A percentile compares a stretch with the other conserved stretches of the same genome.
Evolutionary conservation across 2,797 vertebrate species (phyloP).

Genomic region (Silurus lanzhouensis): DNA sequence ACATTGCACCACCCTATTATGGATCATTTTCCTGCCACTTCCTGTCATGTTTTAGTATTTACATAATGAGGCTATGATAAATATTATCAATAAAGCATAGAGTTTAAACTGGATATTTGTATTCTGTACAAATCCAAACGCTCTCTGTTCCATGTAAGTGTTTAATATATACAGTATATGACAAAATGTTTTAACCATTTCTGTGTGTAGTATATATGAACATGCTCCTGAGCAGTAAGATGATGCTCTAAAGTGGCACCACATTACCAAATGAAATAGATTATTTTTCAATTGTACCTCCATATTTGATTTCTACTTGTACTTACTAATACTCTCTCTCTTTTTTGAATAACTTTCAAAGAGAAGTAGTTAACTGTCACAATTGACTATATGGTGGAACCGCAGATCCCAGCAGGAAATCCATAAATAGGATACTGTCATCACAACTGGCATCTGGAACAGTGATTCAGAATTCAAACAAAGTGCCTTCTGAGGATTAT

Average conservation of each 20-base stretch:
- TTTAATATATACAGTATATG: not conserved
- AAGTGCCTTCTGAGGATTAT: conserved; percentile 62
- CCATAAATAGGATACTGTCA: conserved; percentile 31
- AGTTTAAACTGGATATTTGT: not conserved
- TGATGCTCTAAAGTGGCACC: not conserved
- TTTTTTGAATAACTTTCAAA: conserved; percentile 49
- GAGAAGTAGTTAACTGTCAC: conserved; percentile 52
- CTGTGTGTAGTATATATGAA: not conserved
- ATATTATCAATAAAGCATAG: not conserved
- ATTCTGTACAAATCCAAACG: not conserved
- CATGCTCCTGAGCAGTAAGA: not conserved
- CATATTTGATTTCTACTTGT: not conserved
- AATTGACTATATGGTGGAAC: conserved; percentile 1
- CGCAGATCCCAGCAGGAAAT: conserved; percentile 17
- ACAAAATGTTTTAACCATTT: not conserved
- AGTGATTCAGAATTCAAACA: conserved; percentile 43
- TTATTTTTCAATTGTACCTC: not conserved
- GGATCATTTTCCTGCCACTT: not conserved
- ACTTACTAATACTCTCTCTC: conserved; percentile 25
- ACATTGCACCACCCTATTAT: not conserved
- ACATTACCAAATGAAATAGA: not conserved
- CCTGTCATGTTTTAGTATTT: not conserved
- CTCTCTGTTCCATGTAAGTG: not conserved
- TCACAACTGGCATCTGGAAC: conserved; percentile 45
- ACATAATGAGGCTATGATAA: not conserved